Percentiles rank a stretch among this genome's conserved stretches.
phyloP scores from a whole-genome alignment of 2,888 invertebrate genomes.

The Plusia festucae region DNA sequence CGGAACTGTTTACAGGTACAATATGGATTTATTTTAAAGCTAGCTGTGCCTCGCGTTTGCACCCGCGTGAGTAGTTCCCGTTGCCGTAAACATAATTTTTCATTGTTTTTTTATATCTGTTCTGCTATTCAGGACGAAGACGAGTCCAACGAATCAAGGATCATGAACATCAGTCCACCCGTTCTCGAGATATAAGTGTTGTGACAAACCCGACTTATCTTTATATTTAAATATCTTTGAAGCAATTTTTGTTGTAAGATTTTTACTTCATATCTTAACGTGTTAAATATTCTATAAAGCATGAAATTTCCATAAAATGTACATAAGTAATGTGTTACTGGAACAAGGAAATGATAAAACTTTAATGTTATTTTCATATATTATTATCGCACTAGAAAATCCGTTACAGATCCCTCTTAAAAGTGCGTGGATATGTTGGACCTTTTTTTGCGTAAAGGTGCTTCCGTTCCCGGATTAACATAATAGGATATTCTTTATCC shows the following conservation, averaged over 20 bases:
- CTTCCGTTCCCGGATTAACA: constrained; percentile 70
- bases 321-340: not conserved
- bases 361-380: constrained; percentile 58
- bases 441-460: constrained; percentile 67
- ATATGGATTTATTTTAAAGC: not conserved
- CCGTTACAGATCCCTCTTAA: constrained; percentile 64
- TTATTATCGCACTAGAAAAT: constrained; percentile 64
- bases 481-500: constrained; percentile 76
- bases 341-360: constrained; percentile 40
- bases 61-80: no score
- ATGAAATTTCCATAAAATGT: not conserved
- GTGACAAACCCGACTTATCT: no score
- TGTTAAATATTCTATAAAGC: not conserved
- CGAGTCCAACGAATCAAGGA: no score
- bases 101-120: no score
- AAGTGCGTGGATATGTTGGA: constrained; percentile 65
- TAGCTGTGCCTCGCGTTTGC: no score
- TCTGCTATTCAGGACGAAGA: no score
- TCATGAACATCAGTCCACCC: no score
- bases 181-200: no score
- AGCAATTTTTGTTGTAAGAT: no score
- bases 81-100: no score
- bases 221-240: no score
- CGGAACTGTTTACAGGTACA: constrained; percentile 17
- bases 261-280: no score